phyloP scores from a whole-genome alignment of 2,888 invertebrate species.

The Hirtodrosophila trivittata region DNA sequence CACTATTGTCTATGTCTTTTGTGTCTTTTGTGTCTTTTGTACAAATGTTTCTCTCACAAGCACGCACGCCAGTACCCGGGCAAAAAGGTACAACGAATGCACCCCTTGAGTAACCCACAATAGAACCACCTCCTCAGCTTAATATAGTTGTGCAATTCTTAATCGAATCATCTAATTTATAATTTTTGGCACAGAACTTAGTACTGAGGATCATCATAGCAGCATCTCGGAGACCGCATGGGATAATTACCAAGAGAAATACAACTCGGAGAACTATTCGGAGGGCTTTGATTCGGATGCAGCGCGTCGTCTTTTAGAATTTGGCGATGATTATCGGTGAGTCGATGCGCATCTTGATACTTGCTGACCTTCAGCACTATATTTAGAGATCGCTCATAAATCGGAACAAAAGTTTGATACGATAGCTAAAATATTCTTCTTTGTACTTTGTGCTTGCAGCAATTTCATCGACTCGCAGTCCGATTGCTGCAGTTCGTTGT shows the following conservation, averaged over 20 bases:
- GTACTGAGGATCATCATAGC: slow-evolving; percentile 89
- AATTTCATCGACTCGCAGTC: slow-evolving; percentile 95
- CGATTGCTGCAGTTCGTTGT: slow-evolving; percentile 92
- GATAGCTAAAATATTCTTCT: slow-evolving; percentile 1
- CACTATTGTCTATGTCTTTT: slow-evolving; percentile 25
- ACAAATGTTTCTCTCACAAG: slow-evolving; percentile 75
- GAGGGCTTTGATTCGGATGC: slow-evolving; percentile 94
- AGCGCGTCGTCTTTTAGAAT: slow-evolving; percentile 91
- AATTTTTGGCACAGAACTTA: slow-evolving; percentile 84
- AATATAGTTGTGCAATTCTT: too few species aligned
- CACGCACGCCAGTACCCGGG: slow-evolving; percentile 81
- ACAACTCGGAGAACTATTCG: slow-evolving; percentile 95
- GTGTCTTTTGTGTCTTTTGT: slow-evolving; percentile 29
- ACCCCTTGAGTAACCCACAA: slow-evolving; percentile 22
- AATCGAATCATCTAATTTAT: too few species aligned
- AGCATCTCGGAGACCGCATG: slow-evolving; percentile 96
- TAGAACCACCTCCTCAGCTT: too few species aligned
- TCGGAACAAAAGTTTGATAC: background rate
- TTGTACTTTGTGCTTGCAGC: slow-evolving; percentile 56
- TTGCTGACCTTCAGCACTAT: slow-evolving; percentile 21
- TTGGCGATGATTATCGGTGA: slow-evolving; percentile 93
- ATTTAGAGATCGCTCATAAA: slow-evolving; percentile 38
- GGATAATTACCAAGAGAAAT: slow-evolving; percentile 98
- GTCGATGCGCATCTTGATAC: slow-evolving; percentile 21
- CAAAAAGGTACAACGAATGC: slow-evolving; percentile 76